Evolutionary conservation across 2,113 vertebrate species (phyloP).

Genomic region (Grantiella picta): DNA sequence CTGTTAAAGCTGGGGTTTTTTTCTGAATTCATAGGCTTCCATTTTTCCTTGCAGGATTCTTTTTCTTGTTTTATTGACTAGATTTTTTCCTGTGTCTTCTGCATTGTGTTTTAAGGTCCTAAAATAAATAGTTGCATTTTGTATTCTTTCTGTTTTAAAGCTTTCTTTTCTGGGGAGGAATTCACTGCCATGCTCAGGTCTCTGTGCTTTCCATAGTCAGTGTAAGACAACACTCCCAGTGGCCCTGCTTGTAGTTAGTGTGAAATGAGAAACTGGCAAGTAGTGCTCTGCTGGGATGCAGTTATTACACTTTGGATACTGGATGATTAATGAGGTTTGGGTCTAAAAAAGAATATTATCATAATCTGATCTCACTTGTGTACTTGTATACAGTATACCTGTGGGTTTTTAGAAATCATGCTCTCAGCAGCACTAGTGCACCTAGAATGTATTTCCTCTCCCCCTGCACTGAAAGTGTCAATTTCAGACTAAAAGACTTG

Average conservation of each 20-base stretch:
- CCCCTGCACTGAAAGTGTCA: not conserved
- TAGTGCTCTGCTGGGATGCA: not conserved
- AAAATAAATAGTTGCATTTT: not conserved
- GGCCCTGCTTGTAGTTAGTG: not conserved
- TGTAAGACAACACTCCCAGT: not conserved
- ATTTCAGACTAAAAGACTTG: not conserved
- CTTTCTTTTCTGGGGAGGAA: not conserved
- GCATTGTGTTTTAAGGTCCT: not conserved
- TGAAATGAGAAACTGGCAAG: not conserved
- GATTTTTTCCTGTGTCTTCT: not conserved
- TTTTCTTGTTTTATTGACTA: not conserved
- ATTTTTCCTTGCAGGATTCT: not conserved
- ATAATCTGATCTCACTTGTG: not conserved
- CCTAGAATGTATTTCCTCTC: not conserved
- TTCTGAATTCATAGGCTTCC: not conserved
- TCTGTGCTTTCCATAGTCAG: not conserved
- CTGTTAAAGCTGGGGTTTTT: not conserved
- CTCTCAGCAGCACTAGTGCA: not conserved
- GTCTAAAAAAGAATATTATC: not conserved
- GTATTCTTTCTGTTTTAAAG: not conserved
- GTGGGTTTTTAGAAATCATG: not conserved
- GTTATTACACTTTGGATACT: not conserved
- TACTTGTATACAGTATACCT: not conserved
- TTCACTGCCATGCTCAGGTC: not conserved
- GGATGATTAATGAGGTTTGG: conserved; percentile 3